These are phyloP conservation scores for Pyrgilauda ruficollis DNA, from an alignment of 2,113 vertebrate species.

Conservation along the genomic window DNA sequence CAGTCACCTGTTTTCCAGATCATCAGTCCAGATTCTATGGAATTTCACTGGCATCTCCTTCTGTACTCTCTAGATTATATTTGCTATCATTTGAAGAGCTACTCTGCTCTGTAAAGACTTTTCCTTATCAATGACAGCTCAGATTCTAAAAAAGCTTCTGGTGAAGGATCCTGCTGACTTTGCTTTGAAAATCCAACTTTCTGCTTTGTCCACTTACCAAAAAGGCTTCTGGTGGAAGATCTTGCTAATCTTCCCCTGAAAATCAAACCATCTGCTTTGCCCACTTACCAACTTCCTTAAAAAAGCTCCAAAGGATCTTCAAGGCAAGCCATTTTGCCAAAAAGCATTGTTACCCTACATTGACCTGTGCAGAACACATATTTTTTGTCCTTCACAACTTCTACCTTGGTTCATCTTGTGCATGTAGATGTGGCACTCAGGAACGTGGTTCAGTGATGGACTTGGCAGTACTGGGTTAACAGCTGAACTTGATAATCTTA, in stretches of 20 bases:
- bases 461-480: background rate
- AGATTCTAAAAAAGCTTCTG: background rate
- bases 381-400: background rate
- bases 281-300: background rate
- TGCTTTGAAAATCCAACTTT: background rate
- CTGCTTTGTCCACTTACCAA: background rate
- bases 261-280: background rate
- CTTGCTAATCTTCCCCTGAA: background rate
- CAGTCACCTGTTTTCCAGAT: background rate
- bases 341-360: background rate
- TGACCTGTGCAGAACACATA: background rate
- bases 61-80: background rate
- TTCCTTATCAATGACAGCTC: background rate
- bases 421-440: background rate
- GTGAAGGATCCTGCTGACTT: background rate
- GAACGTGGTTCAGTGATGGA: background rate
- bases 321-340: background rate
- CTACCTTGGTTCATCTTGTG: background rate
- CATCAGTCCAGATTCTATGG: background rate
- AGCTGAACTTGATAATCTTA: accelerated
- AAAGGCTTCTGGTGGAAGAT: background rate
- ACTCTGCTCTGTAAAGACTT: background rate
- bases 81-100: background rate
- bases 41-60: background rate
- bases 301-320: background rate